Evolutionary conservation across 2,113 vertebrate genomes (phyloP), one percentile per base, ranked within the genome.

Genomic region (Morone chrysops): DNA sequence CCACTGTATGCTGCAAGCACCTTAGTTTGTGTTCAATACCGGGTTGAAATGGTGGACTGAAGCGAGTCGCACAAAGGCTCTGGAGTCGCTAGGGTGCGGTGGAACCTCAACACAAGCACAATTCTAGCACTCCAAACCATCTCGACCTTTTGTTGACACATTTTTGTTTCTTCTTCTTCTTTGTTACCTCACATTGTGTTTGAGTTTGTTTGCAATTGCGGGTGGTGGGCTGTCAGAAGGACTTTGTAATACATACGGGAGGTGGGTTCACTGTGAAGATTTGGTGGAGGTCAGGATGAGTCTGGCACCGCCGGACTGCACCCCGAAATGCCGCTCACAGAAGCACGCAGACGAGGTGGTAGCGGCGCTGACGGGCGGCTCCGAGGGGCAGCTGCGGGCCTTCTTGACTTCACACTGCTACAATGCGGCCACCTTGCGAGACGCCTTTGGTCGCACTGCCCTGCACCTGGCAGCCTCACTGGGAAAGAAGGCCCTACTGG

Each of bases 401-500:
- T 99, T 98, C 87, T 95, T 99, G 54, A 96, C 94, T 40, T 95
- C 94, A 75, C 94, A 98, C 71, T 99, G 98, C 94, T 95, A 97
- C 91, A 99, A 99, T 81, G 96, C 96, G 41, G 92, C 95, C 81
- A 97, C 96, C 18, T 87, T 98, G 91, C 96, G 95, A 76, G 98
- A 99, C 88, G 91, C 87, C 54, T 97, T 97, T 80, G 98, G 98
- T 38, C 96, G 98, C 90, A 97, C 96, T 0, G 97, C 96, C 70
- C 94, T 98, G 73, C 98, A 99, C 87, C 92, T 99, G 57, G 96
- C 96, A 41, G 96, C 97, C 0, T 99, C 98, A 1, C 93, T 97
- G 89, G 98, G 98, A 50, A 97, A 97, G 89, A 97, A 96, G 85
- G 92, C 92, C 20, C 94, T 98, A 22, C 86, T 99, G 17, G 97